Conservation (phyloP, 92 coral and sea anemone species). For the Siderastrea radians region DNA sequence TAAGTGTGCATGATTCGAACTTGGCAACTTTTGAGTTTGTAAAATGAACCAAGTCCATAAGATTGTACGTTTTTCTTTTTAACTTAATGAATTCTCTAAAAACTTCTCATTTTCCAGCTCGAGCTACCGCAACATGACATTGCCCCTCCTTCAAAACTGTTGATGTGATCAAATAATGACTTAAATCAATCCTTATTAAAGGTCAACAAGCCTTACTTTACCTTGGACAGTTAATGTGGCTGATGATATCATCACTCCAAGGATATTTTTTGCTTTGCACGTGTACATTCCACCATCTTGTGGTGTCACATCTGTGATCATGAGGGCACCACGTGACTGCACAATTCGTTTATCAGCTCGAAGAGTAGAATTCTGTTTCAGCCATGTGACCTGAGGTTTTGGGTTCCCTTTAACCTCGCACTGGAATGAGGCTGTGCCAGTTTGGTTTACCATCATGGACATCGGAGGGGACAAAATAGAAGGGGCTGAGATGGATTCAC, state of each 20-base stretch:
- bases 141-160: too few species aligned
- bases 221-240: conserved; percentile 67
- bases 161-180: too few species aligned
- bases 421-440: conserved; percentile 53
- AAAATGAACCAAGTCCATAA: too few species aligned
- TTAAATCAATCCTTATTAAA: too few species aligned
- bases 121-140: too few species aligned
- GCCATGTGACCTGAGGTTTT: conserved; percentile 75
- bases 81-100: too few species aligned
- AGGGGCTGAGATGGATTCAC: conserved; percentile 67
- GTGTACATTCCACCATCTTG: conserved; percentile 59
- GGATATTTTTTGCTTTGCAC: conserved; percentile 57
- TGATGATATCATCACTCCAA: conserved; percentile 49
- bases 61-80: too few species aligned
- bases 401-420: conserved; percentile 79
- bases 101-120: too few species aligned
- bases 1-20: too few species aligned
- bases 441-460: conserved; percentile 49
- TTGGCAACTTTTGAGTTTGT: too few species aligned
- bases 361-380: conserved; percentile 33
- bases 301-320: conserved; percentile 42
- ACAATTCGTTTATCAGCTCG: conserved; percentile 28
- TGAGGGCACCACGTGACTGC: conserved; percentile 47
- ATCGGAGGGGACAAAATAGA: conserved; percentile 48
- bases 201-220: too few species aligned